Percentiles rank a stretch among this genome's conserved stretches.
Conservation (phyloP, 1,140 invertebrate genomes). For the Drosophila aff. region DNA sequence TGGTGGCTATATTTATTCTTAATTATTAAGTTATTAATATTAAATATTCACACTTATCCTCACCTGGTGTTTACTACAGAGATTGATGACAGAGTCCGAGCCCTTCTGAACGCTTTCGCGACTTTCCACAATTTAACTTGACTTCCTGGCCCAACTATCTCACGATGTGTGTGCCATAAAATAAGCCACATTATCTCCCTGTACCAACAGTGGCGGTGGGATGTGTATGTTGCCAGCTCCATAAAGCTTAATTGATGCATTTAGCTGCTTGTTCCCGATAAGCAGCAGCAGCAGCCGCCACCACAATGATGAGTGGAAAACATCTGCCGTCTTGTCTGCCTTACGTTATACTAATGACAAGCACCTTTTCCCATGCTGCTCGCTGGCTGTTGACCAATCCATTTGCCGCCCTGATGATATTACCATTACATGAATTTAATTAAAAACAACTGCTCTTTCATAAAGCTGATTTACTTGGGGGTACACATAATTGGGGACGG, state of each 20-base stretch:
- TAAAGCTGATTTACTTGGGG: conserved; percentile 28
- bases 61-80: conserved; percentile 4
- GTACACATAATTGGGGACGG: conserved; percentile 29
- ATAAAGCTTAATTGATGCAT: conserved; percentile 75
- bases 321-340: conserved; percentile 22
- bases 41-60: conserved; percentile 22
- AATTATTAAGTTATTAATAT: conserved; percentile 21
- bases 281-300: conserved; percentile 33
- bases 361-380: conserved; percentile 6
- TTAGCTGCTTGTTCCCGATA: conserved; percentile 66
- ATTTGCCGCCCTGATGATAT: neutral
- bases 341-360: conserved; percentile 10
- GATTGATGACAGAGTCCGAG: neutral
- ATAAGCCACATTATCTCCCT: conserved; percentile 21
- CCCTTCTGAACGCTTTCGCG: neutral
- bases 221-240: conserved; percentile 47
- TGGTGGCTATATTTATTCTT: conserved; percentile 19
- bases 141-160: conserved; percentile 47
- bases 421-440: conserved; percentile 2
- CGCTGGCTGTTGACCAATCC: conserved; percentile 1
- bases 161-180: conserved; percentile 20
- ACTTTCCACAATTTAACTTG: conserved; percentile 7
- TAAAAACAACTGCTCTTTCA: conserved; percentile 24
- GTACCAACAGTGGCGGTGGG: conserved; percentile 11
- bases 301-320: conserved; percentile 52